A percentile compares a stretch with the other conserved stretches of the same genome.
These are phyloP conservation scores for Copidosoma aretas DNA, from an alignment of 2,888 invertebrate genomes.

Conservation along the genomic window DNA sequence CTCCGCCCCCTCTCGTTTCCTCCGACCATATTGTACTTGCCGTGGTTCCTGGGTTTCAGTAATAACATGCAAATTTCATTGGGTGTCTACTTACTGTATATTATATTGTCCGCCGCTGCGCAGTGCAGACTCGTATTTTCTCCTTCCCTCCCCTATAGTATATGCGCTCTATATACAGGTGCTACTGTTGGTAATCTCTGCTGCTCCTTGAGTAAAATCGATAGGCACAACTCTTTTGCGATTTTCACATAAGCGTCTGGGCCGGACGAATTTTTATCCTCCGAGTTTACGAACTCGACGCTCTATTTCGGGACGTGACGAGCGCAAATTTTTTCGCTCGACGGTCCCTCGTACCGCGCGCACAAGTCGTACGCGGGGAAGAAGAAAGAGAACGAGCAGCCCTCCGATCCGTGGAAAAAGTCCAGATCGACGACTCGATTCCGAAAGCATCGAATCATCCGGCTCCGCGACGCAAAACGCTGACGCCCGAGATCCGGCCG, in stretches of 20 bases:
- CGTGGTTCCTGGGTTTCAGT: neutral
- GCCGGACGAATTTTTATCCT: neutral
- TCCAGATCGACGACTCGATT: too few relatives aligned
- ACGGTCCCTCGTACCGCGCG: neutral
- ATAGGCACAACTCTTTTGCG: neutral
- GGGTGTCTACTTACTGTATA: neutral
- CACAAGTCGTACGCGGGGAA: too few relatives aligned
- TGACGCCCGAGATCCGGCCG: too few relatives aligned
- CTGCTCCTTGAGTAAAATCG: constrained; percentile 18
- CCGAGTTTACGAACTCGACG: too few relatives aligned
- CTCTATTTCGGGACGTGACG: constrained; percentile 9
- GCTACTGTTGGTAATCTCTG: neutral
- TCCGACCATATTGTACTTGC: constrained; percentile 2
- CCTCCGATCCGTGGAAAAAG: too few relatives aligned
- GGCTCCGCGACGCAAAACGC: too few relatives aligned
- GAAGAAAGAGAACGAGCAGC: too few relatives aligned
- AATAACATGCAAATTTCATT: neutral
- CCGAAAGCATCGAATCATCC: too few relatives aligned
- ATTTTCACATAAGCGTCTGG: too few relatives aligned
- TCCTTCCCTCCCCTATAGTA: neutral
- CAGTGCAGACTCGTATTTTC: neutral
- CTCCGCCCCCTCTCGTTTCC: neutral
- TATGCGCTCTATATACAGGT: neutral
- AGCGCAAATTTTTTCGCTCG: constrained; percentile 10
- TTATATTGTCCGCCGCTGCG: neutral